phyloP scores from a whole-genome alignment of 2,797 vertebrate species.

The Gobionotothen gibberifrons region DNA sequence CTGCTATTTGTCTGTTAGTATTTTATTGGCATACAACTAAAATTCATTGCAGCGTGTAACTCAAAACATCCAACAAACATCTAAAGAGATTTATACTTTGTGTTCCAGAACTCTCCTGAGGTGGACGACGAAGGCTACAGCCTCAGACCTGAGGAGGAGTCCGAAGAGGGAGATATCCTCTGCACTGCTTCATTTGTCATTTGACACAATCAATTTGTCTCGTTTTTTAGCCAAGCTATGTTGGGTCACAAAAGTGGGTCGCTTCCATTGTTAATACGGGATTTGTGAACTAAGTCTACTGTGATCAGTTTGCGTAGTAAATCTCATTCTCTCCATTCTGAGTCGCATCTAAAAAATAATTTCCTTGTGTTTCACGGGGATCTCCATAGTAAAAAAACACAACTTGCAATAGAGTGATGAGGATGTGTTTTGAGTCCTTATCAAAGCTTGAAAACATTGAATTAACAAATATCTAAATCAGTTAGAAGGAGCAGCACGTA shows the following conservation, averaged over 20 bases:
- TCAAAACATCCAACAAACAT: background rate
- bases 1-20: background rate
- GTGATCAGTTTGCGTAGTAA: background rate
- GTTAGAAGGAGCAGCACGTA: background rate
- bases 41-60: background rate
- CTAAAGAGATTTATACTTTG: conserved; percentile 20
- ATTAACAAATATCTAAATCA: conserved; percentile 26
- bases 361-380: background rate
- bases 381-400: background rate
- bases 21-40: background rate
- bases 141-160: conserved; percentile 93
- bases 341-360: background rate
- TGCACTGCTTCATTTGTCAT: conserved; percentile 3
- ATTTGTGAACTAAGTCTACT: background rate
- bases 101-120: conserved; percentile 92
- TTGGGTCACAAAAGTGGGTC: background rate
- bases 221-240: background rate
- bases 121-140: conserved; percentile 98
- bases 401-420: background rate
- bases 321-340: background rate
- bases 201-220: conserved; percentile 6
- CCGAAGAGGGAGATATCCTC: conserved; percentile 84
- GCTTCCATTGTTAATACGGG: background rate
- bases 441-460: conserved; percentile 8
- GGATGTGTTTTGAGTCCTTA: background rate